phyloP scores from a whole-genome alignment of 1,140 invertebrate species.

The Diplogasteroides magnus region DNA sequence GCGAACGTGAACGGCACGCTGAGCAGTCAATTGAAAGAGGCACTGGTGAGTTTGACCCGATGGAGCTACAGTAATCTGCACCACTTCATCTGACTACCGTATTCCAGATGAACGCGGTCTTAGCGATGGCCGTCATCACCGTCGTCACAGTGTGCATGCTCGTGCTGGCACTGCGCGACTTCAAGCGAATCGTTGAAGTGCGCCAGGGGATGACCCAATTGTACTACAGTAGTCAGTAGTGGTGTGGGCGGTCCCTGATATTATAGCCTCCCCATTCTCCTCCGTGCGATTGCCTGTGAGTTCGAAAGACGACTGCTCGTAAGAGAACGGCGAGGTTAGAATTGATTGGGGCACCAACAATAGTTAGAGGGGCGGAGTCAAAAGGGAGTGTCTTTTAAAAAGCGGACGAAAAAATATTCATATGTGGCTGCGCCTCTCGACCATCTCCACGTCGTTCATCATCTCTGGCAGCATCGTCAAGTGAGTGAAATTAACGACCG shows the following conservation, averaged over 20 bases:
- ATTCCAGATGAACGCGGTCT: background rate
- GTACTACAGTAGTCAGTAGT: background rate
- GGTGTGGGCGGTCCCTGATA: background rate
- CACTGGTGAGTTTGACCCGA: background rate
- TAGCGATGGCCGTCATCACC: background rate
- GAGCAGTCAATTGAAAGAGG: no score
- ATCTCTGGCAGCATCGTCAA: conserved; percentile 33
- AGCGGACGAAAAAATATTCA: conserved; percentile 5
- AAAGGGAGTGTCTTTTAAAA: background rate
- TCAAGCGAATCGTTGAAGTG: background rate
- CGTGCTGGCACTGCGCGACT: background rate
- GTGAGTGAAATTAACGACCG: conserved; percentile 10
- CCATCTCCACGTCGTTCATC: conserved; percentile 32
- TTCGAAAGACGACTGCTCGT: no score
- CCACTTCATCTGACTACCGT: background rate
- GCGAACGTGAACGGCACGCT: background rate
- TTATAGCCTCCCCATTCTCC: background rate
- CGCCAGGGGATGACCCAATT: background rate
- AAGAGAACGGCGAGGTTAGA: background rate
- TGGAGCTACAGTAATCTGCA: background rate
- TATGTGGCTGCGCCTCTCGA: conserved; percentile 39
- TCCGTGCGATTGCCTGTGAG: no score
- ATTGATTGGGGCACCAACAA: background rate
- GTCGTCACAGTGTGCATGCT: background rate
- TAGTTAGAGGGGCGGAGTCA: no score